Conservation (phyloP, 1,140 invertebrate species). For the Caligus rogercresseyi region DNA sequence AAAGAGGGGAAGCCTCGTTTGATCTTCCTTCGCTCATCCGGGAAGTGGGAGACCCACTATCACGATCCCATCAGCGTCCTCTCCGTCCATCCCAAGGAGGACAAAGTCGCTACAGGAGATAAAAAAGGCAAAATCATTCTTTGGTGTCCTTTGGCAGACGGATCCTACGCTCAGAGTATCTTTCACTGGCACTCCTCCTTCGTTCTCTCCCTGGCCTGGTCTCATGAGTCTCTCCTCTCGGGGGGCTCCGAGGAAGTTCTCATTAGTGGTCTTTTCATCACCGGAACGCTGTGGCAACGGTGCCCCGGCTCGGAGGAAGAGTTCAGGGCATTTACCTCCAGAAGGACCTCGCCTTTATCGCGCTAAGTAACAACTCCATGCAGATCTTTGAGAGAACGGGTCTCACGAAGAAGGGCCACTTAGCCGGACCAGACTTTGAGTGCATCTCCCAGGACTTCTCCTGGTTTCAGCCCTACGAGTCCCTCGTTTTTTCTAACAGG, state of each 20-base stretch:
- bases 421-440: not conserved
- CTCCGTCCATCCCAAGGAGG: not conserved
- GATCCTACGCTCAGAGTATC: not conserved
- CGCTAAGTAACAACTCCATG: not conserved
- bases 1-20: not conserved
- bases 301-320: not conserved
- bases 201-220: not conserved
- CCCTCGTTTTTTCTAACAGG: not conserved
- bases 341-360: not conserved
- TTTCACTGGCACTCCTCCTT: not conserved
- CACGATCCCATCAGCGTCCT: not conserved
- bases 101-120: not conserved
- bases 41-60: not conserved
- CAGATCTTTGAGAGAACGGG: not conserved
- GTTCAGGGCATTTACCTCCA: not conserved
- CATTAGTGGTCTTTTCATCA: not conserved
- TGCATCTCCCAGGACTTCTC: not conserved
- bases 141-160: not conserved
- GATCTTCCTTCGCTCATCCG: not conserved
- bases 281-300: not conserved
- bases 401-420: not conserved
- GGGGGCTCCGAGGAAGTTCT: not conserved
- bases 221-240: not conserved
- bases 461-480: not conserved
- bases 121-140: not conserved